Evolutionary conservation across 2,797 vertebrate species (phyloP).

Genomic region (Echiichthys vipera): DNA sequence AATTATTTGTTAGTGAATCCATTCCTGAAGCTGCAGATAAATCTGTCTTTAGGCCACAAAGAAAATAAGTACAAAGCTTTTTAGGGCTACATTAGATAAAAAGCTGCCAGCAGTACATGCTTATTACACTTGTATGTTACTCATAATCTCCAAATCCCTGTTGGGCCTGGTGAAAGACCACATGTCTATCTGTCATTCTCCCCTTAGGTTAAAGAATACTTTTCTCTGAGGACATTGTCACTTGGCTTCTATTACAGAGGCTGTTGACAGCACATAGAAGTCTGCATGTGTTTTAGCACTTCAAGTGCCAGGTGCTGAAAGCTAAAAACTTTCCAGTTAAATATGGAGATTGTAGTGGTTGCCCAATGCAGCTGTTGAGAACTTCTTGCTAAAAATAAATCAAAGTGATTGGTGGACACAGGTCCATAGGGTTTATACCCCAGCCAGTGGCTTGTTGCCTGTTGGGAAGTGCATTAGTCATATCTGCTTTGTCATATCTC

Average conservation of each 20-base stretch:
- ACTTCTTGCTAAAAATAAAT: slow-evolving; percentile 47
- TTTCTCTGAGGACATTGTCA: slow-evolving; percentile 15
- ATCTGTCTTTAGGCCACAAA: slow-evolving; percentile 12
- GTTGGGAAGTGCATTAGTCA: slow-evolving; percentile 50
- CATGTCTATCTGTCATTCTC: slow-evolving; percentile 31
- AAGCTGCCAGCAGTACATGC: background rate
- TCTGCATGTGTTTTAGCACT: slow-evolving; percentile 34
- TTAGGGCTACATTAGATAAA: background rate
- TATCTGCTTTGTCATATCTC: slow-evolving; percentile 52
- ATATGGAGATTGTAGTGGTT: background rate
- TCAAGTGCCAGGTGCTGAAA: slow-evolving; percentile 26
- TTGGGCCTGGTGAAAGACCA: slow-evolving; percentile 20
- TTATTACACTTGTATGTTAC: slow-evolving; percentile 5
- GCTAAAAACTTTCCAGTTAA: slow-evolving; percentile 21
- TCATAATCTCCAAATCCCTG: slow-evolving; percentile 37
- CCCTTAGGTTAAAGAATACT: slow-evolving; percentile 11
- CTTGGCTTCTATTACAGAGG: slow-evolving; percentile 20
- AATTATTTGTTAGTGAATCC: slow-evolving; percentile 8
- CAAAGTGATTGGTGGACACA: slow-evolving; percentile 35
- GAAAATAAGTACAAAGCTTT: background rate
- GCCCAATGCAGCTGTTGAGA: slow-evolving; percentile 11
- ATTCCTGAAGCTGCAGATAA: slow-evolving; percentile 1
- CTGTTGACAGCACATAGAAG: slow-evolving; percentile 33
- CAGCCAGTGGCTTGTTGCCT: slow-evolving; percentile 32
- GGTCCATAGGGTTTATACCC: slow-evolving; percentile 25